These are phyloP conservation scores for Corynorhinus townsendii DNA, from an alignment of 2,113 vertebrate species.

Conservation along the genomic window DNA sequence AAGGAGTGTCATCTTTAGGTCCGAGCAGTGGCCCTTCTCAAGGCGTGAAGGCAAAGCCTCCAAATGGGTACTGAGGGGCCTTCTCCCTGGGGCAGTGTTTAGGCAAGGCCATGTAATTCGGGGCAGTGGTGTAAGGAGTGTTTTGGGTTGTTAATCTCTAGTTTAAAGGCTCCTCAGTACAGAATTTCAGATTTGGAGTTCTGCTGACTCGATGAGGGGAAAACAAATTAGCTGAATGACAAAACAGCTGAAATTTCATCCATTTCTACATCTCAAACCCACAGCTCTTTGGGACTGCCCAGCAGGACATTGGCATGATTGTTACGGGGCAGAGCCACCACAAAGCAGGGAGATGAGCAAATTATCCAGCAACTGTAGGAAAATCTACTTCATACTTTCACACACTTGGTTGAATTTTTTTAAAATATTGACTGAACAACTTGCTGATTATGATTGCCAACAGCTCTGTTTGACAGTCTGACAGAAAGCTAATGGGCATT, in stretches of 20 bases:
- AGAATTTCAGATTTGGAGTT: conserved; percentile 15
- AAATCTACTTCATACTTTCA: conserved; percentile 55
- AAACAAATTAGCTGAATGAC: background rate
- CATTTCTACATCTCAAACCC: background rate
- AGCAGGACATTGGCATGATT: background rate
- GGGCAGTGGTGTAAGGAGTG: background rate
- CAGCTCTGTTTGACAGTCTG: conserved; percentile 62
- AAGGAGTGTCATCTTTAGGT: background rate
- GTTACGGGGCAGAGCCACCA: background rate
- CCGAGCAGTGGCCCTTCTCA: background rate
- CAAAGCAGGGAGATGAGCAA: background rate
- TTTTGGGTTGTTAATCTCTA: background rate
- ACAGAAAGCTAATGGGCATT: conserved; percentile 63
- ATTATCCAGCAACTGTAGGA: background rate
- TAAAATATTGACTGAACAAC: conserved; percentile 70
- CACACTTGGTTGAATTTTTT: conserved; percentile 72
- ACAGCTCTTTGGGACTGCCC: background rate
- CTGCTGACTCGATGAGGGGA: background rate
- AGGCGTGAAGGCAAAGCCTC: background rate
- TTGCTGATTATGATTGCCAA: conserved; percentile 68
- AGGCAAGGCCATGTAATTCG: background rate
- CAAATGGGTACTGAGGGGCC: background rate
- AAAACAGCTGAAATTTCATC: background rate
- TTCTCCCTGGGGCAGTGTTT: background rate
- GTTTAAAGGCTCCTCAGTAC: background rate